phyloP scores from a whole-genome alignment of 2,113 vertebrate species.

The Lamprologus tigripictilis region DNA sequence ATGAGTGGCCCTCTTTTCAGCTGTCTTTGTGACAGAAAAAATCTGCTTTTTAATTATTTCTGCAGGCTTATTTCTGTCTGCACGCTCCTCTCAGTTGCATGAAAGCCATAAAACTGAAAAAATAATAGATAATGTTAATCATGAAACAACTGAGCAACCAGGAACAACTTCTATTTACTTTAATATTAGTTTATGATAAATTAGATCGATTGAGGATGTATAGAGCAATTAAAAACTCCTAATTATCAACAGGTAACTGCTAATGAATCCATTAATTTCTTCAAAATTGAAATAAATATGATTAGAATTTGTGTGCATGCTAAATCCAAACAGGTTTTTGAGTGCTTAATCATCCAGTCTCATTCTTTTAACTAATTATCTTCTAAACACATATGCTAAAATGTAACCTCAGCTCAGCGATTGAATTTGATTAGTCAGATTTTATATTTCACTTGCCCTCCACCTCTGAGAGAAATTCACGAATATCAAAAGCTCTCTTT shows the following conservation, averaged over 20 bases:
- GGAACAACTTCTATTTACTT: conserved; percentile 16
- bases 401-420: neutral
- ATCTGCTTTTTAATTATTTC: neutral
- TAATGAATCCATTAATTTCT: neutral
- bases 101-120: neutral
- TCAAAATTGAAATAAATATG: neutral
- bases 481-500: conserved; percentile 70
- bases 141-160: conserved; percentile 26
- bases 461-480: conserved; percentile 43
- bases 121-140: neutral
- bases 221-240: neutral
- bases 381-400: neutral
- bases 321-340: neutral
- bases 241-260: neutral
- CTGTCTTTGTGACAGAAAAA: neutral
- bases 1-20: conserved; percentile 18
- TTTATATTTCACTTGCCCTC: neutral
- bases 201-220: neutral
- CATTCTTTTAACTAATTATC: neutral
- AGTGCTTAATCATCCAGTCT: neutral
- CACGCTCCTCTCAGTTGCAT: neutral
- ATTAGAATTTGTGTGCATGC: neutral
- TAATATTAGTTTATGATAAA: neutral
- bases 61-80: neutral
- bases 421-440: neutral